These are phyloP conservation scores for Scalopus aquaticus DNA, from an alignment of 2,113 vertebrate species.

Conservation along the genomic window DNA sequence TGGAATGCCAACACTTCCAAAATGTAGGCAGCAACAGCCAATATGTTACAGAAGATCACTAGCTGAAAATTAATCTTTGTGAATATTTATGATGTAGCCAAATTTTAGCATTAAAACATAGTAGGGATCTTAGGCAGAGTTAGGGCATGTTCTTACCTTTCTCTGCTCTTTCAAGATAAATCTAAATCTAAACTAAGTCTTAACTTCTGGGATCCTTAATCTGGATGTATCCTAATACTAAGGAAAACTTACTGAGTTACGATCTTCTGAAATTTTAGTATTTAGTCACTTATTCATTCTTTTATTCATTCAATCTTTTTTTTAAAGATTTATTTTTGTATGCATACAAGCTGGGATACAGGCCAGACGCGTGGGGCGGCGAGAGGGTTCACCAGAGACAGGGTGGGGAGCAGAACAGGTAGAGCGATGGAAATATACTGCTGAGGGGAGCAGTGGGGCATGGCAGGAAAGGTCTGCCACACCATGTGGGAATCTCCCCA, in stretches of 20 bases:
- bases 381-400: no score
- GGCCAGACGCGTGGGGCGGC: no score
- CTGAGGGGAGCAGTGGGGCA: no score
- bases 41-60: background rate
- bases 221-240: background rate
- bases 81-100: background rate
- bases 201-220: background rate
- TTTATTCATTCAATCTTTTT: no score
- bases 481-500: no score
- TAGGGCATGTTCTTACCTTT: background rate
- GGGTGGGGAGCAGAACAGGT: no score
- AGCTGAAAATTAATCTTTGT: background rate
- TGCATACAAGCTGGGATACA: no score
- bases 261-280: constrained; percentile 6
- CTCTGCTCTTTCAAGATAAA: background rate
- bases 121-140: background rate
- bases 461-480: no score
- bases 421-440: no score
- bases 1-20: background rate
- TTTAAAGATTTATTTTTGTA: no score
- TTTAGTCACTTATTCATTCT: background rate
- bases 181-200: background rate
- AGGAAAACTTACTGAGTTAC: background rate
- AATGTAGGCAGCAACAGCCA: background rate
- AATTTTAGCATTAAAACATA: background rate